phyloP scores from a whole-genome alignment of 2,888 invertebrate genomes.

The Smittia aterrima region DNA sequence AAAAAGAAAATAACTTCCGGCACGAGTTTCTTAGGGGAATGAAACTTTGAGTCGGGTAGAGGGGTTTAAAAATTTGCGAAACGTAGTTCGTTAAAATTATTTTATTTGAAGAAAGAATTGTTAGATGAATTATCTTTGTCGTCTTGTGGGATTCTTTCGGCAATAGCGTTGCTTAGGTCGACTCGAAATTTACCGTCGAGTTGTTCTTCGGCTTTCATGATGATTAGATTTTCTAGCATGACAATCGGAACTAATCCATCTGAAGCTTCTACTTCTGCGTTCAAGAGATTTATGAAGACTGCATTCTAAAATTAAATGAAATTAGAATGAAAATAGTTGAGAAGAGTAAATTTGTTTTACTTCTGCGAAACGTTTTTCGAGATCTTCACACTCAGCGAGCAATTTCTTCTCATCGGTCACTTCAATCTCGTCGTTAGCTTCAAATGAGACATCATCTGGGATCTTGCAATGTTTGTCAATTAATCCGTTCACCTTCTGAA shows the following conservation, averaged over 20 bases:
- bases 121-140: background rate
- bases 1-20: background rate
- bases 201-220: background rate
- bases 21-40: too few species aligned
- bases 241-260: too few species aligned
- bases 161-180: too few species aligned
- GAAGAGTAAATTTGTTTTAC: background rate
- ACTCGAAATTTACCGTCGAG: background rate
- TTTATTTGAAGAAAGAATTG: background rate
- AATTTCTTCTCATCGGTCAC: background rate
- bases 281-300: slow-evolving; percentile 5
- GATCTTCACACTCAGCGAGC: background rate
- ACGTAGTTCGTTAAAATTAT: background rate
- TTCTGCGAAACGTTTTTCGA: background rate
- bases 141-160: too few species aligned
- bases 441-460: slow-evolving; percentile 11
- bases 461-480: background rate
- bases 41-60: too few species aligned
- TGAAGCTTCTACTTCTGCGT: too few species aligned
- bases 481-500: background rate
- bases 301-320: slow-evolving; percentile 14
- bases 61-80: background rate
- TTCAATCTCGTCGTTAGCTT: background rate
- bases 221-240: background rate
- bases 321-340: background rate